Evolutionary conservation across 2,113 vertebrate species (phyloP).

Genomic region (Prolemur simus): DNA sequence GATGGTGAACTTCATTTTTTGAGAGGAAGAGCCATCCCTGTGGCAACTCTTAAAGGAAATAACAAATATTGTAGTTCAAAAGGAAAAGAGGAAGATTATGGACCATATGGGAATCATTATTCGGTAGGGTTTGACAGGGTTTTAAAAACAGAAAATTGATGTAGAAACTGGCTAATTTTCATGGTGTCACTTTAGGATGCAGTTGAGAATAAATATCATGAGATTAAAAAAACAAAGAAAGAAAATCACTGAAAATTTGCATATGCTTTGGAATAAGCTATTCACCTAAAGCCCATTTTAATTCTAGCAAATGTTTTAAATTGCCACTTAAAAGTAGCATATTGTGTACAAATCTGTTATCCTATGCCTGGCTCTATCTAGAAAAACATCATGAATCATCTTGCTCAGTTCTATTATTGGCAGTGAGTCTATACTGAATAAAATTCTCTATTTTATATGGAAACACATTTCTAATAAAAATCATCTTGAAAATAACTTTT

Average conservation of each 20-base stretch:
- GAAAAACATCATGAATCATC: neutral
- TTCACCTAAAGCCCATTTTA: conserved; percentile 6
- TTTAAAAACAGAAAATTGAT: neutral
- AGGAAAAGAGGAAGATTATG: neutral
- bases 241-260: conserved; percentile 1
- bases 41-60: neutral
- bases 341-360: neutral
- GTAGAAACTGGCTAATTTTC: neutral
- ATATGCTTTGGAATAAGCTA: neutral
- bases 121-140: neutral
- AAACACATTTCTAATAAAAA: conserved; percentile 23
- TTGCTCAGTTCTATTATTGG: conserved; percentile 7
- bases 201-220: neutral
- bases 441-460: conserved; percentile 4
- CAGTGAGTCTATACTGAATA: neutral
- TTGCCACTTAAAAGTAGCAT: conserved; percentile 14
- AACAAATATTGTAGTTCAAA: neutral
- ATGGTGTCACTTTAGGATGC: neutral
- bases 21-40: neutral
- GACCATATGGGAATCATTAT: neutral
- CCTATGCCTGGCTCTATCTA: neutral
- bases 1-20: neutral
- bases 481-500: conserved; percentile 34
- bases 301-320: neutral
- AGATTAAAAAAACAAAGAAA: neutral